A percentile compares a stretch with the other conserved stretches of the same genome.
phyloP scores from a whole-genome alignment of 2,888 invertebrate genomes.

The Idaea straminata region DNA sequence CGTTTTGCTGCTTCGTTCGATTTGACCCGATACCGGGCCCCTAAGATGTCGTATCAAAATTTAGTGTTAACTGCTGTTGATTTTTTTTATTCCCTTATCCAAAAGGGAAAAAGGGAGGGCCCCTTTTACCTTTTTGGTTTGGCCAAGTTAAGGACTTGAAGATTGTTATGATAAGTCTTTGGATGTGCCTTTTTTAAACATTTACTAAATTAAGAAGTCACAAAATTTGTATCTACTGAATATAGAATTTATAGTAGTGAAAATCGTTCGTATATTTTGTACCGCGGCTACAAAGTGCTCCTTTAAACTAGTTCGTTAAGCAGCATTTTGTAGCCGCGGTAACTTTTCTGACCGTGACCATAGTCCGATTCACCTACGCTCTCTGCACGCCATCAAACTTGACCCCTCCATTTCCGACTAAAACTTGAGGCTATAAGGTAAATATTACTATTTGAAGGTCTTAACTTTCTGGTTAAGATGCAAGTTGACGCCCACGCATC shows the following conservation, averaged over 20 bases:
- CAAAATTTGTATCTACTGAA: slow-evolving; percentile 5
- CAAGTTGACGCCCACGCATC: slow-evolving; percentile 59
- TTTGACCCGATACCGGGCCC: slow-evolving; percentile 22
- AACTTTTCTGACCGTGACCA: slow-evolving; percentile 47
- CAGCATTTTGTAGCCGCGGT: slow-evolving; percentile 32
- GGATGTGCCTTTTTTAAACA: background rate
- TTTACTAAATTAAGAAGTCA: slow-evolving; percentile 10
- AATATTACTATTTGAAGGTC: slow-evolving; percentile 37
- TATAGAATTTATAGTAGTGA: no score
- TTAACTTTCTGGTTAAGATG: slow-evolving; percentile 37
- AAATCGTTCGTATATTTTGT: background rate
- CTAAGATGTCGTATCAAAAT: slow-evolving; percentile 32
- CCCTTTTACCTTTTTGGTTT: no score
- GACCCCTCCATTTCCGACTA: slow-evolving; percentile 35
- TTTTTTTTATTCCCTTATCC: no score
- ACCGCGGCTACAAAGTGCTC: background rate
- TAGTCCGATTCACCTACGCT: slow-evolving; percentile 60
- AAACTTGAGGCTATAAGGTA: slow-evolving; percentile 23
- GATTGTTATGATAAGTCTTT: background rate
- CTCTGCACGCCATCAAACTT: slow-evolving; percentile 36
- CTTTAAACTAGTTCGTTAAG: slow-evolving; percentile 4
- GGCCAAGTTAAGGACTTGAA: no score
- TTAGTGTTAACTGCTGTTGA: background rate
- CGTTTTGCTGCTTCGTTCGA: slow-evolving; percentile 38
- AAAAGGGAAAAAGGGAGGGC: no score